Evolutionary conservation across 2,888 invertebrate genomes (phyloP), one percentile per base, ranked within the genome.

Genomic region (Ischnura elegans): DNA sequence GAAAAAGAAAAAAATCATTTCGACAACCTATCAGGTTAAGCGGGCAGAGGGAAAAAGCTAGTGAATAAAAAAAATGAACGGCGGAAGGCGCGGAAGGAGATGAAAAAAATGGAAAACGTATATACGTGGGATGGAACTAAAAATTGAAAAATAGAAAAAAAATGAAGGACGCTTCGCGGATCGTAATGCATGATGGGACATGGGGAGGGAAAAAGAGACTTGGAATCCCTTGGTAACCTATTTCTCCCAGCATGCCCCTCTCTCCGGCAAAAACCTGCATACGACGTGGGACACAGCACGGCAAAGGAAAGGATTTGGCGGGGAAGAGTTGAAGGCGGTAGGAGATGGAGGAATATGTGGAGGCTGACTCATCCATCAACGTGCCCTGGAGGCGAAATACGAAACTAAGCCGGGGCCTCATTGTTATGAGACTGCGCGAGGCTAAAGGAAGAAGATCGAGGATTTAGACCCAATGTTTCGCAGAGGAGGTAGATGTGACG

Each of bases 401-500:
- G 76, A 76, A 76, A 76, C 76, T 76, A 76, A 76, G 76, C 76
- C 76, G 29, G 2, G 36, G 76, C 76, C 76, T 76, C 76, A 76
- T 76, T 76, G 76, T 76, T 76, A 36, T 76, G 76, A 76, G 76
- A 76, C 76, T 29, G 76, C 76, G 51, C 16, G 51, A 51, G 51
- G 51, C 19, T 13, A 19, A 19, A 2, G 51, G 51, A 10, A 13
- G 76, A 25, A 36, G 25, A 36, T 36, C 36, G 76, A 76, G 76
- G 76, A 76, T 76, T 76, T 76, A 76, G 76, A 76, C 76, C 36
- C 76, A 76, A 76, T 76, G 76, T 76, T 76, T 76, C 76, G 36
- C 76, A 13, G 61, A 61, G 76, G 36, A 76, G 76, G 76, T 76
- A 29, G 36, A 36, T 13, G 76, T 36, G 76, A 76, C 76, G 76